phyloP scores from a whole-genome alignment of 2,113 vertebrate species.

The Petrocephalus microphthalmus region DNA sequence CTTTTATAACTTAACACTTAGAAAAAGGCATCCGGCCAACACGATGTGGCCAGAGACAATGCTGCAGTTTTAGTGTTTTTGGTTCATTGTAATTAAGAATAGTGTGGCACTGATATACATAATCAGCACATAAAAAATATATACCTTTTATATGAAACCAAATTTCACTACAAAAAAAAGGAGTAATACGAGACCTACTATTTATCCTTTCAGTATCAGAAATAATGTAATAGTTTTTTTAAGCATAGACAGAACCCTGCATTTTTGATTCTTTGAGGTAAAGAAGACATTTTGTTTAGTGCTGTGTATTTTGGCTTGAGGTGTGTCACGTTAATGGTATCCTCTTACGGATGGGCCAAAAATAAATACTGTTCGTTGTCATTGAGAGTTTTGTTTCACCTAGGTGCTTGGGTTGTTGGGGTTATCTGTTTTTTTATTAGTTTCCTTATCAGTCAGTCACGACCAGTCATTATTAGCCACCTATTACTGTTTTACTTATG shows the following conservation, averaged over 20 bases:
- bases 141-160: background rate
- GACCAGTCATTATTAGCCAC: background rate
- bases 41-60: background rate
- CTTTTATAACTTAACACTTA: slow-evolving; percentile 33
- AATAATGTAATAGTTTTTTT: background rate
- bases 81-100: slow-evolving; percentile 22
- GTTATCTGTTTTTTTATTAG: slow-evolving; percentile 27
- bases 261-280: slow-evolving; percentile 3
- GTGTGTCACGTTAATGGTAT: slow-evolving; percentile 39
- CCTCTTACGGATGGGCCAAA: slow-evolving; percentile 54
- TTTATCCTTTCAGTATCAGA: background rate
- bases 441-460: background rate
- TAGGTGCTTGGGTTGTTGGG: slow-evolving; percentile 14
- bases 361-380: slow-evolving; percentile 53
- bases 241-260: background rate
- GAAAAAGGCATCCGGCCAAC: slow-evolving; percentile 21
- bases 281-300: background rate
- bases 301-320: slow-evolving; percentile 27
- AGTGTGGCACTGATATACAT: background rate
- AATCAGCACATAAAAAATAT: background rate
- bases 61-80: background rate
- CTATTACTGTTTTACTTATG: background rate
- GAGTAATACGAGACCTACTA: background rate
- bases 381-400: slow-evolving; percentile 26
- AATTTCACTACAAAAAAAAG: background rate